Percentiles rank a stretch among this genome's conserved stretches.
Conservation (phyloP, 23 tunicate genomes). For the Pegea sp. region DNA sequence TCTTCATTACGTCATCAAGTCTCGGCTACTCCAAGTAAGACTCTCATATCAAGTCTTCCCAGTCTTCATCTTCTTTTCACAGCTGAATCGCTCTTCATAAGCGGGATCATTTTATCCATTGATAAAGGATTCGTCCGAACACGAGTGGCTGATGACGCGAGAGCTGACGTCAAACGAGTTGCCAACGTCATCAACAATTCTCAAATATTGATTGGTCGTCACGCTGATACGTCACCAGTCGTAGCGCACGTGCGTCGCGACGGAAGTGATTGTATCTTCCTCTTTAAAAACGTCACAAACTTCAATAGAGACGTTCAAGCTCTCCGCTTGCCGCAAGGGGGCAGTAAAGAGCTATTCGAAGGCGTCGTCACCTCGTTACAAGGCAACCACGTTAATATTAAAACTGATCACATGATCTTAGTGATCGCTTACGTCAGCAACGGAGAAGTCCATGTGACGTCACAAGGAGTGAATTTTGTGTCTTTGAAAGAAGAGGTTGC, state of each 20-base stretch:
- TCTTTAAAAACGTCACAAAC: neutral
- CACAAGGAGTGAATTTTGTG: too few relatives aligned
- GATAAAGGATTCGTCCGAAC: conserved; percentile 46
- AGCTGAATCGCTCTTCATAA: too few relatives aligned
- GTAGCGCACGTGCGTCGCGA: too few relatives aligned
- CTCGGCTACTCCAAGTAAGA: conserved; percentile 4
- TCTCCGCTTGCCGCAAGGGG: neutral
- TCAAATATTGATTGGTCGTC: conserved; percentile 32
- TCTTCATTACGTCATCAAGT: conserved; percentile 6
- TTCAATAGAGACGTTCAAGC: neutral
- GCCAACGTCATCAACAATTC: conserved; percentile 53
- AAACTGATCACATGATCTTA: neutral
- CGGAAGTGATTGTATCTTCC: neutral
- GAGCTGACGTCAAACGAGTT: conserved; percentile 70
- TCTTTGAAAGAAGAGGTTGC: too few relatives aligned
- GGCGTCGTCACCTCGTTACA: neutral
- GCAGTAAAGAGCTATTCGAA: neutral
- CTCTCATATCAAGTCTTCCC: neutral
- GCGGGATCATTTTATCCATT: conserved; percentile 3
- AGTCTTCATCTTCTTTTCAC: too few relatives aligned
- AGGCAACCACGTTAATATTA: neutral
- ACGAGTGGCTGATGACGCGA: conserved; percentile 38
- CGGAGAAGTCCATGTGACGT: too few relatives aligned
- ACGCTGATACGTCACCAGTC: conserved; percentile 52
- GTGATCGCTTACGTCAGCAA: neutral